A percentile compares a stretch with the other conserved stretches of the same genome.
phyloP scores from a whole-genome alignment of 2,113 vertebrate genomes.

The Nestor notabilis region DNA sequence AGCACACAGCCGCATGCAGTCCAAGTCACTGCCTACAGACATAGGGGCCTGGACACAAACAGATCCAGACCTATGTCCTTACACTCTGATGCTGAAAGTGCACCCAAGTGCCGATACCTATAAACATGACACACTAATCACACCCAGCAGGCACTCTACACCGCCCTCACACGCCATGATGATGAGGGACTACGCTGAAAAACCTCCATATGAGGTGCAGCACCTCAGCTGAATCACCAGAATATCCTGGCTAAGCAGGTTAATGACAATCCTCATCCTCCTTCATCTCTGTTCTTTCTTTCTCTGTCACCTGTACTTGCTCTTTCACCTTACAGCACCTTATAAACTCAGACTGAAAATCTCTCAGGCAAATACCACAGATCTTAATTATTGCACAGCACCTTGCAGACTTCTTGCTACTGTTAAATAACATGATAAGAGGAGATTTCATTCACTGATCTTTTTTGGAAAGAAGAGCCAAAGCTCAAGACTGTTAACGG shows the following conservation, averaged over 20 bases:
- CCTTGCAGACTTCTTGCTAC: not conserved
- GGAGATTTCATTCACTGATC: not conserved
- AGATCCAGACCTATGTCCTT: not conserved
- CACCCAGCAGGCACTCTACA: not conserved
- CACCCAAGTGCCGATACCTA: not conserved
- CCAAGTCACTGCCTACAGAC: not conserved
- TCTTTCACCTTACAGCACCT: slow-evolving; percentile 44
- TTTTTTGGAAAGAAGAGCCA: not conserved
- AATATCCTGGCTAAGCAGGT: not conserved
- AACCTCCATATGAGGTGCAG: not conserved
- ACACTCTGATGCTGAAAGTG: rapidly evolving
- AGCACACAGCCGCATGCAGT: not conserved
- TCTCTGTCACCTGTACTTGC: slow-evolving; percentile 12
- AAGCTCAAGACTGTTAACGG: not conserved
- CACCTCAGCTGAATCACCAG: slow-evolving; percentile 25
- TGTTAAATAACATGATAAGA: not conserved
- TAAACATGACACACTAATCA: not conserved
- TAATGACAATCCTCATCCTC: slow-evolving; percentile 47
- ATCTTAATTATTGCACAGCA: not conserved
- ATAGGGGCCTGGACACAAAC: not conserved
- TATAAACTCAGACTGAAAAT: slow-evolving; percentile 11
- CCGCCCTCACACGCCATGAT: rapidly evolving
- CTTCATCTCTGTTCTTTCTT: slow-evolving; percentile 15
- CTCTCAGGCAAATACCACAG: not conserved
- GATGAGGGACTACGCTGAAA: not conserved